Evolutionary conservation across 2,797 vertebrate genomes (phyloP), one percentile per base, ranked within the genome.

Genomic region (Lagorchestes hirsutus): DNA sequence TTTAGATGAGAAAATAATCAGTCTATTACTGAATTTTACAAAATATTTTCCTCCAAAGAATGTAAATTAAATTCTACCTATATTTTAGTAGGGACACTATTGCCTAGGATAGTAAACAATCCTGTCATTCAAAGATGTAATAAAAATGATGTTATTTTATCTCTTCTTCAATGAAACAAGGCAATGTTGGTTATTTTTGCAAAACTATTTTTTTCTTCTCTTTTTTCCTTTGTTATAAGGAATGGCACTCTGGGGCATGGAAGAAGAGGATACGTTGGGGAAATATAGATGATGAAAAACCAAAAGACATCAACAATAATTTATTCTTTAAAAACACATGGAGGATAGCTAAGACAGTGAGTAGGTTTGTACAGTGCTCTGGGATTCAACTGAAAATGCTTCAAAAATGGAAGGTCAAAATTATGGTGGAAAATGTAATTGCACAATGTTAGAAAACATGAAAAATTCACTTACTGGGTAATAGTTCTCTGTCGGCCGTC

Each of bases 401-500:
- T 96, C 94, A 50, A 52, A 93, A 96, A 95, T 95, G 56, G n/a
- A 95, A 74, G 90, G 28, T 31, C 90, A 95, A 93, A 54, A 95
- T 54, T 95, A 92, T 57, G 46, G 67, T 82, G 94, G 96, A 58
- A 18, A 95, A 96, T 92, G 29, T 91, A 93, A 94, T 52, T 92
- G 93, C 34, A 94, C 91, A 95, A 92, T 90, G 55, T 96, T 95
- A 97, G 56, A 74, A 97, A 94, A 98, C 91, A 97, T 58, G 91
- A 95, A 98, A 93, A 90, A 98, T 98, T 98, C 97, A 99, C 99
- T 99, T 98, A 99, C 99, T 99, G 98, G 99, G 99, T 98, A 99
- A 98, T 57, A 99, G 99, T 94, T 99, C 99, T 98, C 99, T 99
- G 96, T 99, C 99, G 98, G 99, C 99, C 96, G 99, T 99, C 98